Percentiles rank a stretch among this genome's conserved stretches.
phyloP scores from a whole-genome alignment of 1,140 invertebrate species.

The Charaxes varanes region DNA sequence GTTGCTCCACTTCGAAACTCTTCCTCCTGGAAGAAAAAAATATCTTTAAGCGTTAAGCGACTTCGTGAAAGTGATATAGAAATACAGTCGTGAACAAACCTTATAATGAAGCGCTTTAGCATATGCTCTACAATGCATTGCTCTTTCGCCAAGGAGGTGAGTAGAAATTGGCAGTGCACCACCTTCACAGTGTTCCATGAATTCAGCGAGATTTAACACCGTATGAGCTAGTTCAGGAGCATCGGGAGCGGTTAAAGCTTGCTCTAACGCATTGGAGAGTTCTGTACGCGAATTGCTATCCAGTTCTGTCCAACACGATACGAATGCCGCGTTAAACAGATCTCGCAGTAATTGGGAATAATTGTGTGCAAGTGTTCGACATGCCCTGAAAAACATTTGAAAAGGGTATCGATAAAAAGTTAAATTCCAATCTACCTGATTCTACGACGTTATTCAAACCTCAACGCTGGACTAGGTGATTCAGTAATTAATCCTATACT shows the following conservation, averaged over 20 bases:
- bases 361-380: slow-evolving; percentile 93
- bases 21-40: slow-evolving; percentile 80
- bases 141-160: slow-evolving; percentile 85
- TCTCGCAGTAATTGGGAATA: slow-evolving; percentile 95
- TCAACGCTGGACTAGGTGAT: slow-evolving; percentile 93
- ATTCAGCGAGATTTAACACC: slow-evolving; percentile 97
- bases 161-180: slow-evolving; percentile 94
- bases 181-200: slow-evolving; percentile 99
- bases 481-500: slow-evolving; percentile 96
- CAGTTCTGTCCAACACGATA: slow-evolving; percentile 98
- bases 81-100: no score
- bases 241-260: slow-evolving; percentile 93
- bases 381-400: slow-evolving; percentile 78
- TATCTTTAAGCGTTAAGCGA: no score
- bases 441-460: no score
- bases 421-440: not conserved
- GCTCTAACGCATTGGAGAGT: slow-evolving; percentile 89
- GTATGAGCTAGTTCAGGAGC: slow-evolving; percentile 98
- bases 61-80: no score
- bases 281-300: slow-evolving; percentile 88
- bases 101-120: slow-evolving; percentile 99
- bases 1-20: slow-evolving; percentile 86
- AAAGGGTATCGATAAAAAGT: not conserved
- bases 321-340: slow-evolving; percentile 98
- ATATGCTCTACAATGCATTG: slow-evolving; percentile 89